Evolutionary conservation across 2,113 vertebrate genomes (phyloP), one percentile per base, ranked within the genome.

Genomic region (Pollachius pollachius): DNA sequence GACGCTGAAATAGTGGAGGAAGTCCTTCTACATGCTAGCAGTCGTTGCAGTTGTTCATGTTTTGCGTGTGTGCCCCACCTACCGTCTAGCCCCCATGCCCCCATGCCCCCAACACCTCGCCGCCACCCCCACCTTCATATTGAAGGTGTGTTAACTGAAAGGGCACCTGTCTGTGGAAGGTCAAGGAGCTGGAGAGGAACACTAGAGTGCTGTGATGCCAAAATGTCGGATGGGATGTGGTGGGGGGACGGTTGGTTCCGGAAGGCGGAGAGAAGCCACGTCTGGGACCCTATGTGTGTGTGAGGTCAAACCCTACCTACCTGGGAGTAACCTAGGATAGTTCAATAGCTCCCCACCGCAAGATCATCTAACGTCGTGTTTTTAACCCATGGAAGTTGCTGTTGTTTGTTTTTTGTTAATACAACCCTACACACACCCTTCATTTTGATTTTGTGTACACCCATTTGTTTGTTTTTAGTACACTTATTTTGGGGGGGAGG

Each of bases 101-200:
- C 41, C 41, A 1, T 1, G 3, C 37, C 37, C 37, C 3, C 34
- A 3, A 2, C 3, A 3, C 52, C 12, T 3, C 15, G 13, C 17
- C 54, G 9, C 17, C 54, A n/a, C 75, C 90, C 81, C 84, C 92
- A 93, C 96, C 97, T 98, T 98, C 97, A 98, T 98, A 98, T 98
- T 98, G 97, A 98, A 98, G 97, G 94, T 94, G 93, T 87, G 91
- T 95, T 96, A 95, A 92, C 87, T 88, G 91, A 94, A 87, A 89
- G 79, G 84, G 81, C 87, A 90, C 84, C 80, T 84, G 81, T 80
- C 81, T 71, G 72, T 81, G 79, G 79, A 87, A 72, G 63, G 75
- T 71, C 65, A 78, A 73, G 75, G 71, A 67, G 58, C 48, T 68
- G 74, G 64, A 81, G 78, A 74, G 70, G 60, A 67, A 58, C 64